A percentile compares a stretch with the other conserved stretches of the same genome.
These are phyloP conservation scores for Loriculus beryllinus DNA, from an alignment of 2,797 vertebrate genomes.

Conservation along the genomic window DNA sequence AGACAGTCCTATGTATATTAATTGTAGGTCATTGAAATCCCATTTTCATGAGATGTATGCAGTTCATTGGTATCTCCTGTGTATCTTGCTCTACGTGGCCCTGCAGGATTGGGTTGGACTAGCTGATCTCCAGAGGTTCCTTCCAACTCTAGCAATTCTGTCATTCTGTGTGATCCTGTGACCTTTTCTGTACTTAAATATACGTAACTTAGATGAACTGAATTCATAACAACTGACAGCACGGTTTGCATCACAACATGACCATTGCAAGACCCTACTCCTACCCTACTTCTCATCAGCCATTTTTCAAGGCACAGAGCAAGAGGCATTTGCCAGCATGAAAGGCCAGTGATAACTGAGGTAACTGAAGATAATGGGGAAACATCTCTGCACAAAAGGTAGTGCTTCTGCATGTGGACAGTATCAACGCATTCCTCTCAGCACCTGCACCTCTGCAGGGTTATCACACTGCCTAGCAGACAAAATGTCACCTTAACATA, in stretches of 20 bases:
- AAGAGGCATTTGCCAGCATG: neutral
- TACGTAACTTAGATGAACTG: neutral
- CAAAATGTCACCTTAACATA: neutral
- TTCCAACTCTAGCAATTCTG: neutral
- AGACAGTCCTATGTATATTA: neutral
- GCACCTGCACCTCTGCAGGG: neutral
- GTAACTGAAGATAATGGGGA: neutral
- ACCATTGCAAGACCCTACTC: neutral
- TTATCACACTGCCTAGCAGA: neutral
- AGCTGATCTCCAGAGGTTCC: neutral
- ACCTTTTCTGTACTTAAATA: neutral
- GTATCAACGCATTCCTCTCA: neutral
- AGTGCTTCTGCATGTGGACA: neutral
- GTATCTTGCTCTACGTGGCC: neutral
- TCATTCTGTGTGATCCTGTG: neutral
- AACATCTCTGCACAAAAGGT: neutral
- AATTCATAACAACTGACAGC: neutral
- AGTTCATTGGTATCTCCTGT: neutral
- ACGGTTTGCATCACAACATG: fast-evolving
- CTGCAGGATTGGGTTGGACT: neutral
- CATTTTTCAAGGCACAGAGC: neutral
- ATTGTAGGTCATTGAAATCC: neutral
- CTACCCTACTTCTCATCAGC: neutral
- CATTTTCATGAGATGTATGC: neutral
- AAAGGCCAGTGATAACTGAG: neutral